Conservation (phyloP, 2,113 vertebrate genomes). For the Phoenicopterus ruber region DNA sequence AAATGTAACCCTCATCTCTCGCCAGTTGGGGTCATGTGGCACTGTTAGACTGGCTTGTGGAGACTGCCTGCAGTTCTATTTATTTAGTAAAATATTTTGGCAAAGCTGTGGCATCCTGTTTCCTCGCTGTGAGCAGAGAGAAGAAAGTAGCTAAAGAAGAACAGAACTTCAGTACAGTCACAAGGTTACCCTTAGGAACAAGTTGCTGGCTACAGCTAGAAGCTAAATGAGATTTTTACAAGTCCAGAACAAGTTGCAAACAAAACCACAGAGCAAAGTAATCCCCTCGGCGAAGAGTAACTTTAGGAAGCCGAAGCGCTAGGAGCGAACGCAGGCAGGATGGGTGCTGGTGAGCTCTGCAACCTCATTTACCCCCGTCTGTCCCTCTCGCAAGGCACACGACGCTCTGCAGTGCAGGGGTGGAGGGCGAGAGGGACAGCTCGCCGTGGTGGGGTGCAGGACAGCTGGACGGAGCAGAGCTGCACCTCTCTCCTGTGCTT, state of each 20-base stretch:
- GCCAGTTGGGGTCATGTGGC: conserved; percentile 1
- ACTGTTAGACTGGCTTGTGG: neutral
- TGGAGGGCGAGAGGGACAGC: neutral
- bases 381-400: neutral
- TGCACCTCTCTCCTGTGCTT: neutral
- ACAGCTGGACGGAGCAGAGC: neutral
- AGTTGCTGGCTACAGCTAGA: neutral
- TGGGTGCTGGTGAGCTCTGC: neutral
- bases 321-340: neutral
- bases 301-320: neutral
- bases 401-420: neutral
- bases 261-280: neutral
- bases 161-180: neutral
- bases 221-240: neutral
- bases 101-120: conserved; percentile 28
- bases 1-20: conserved; percentile 5
- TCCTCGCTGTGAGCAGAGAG: neutral
- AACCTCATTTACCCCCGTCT: neutral
- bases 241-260: neutral
- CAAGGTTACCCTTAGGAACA: neutral
- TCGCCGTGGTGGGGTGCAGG: neutral
- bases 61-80: conserved; percentile 43
- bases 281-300: neutral
- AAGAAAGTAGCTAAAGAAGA: conserved; percentile 8
- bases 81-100: conserved; percentile 46